A percentile compares a stretch with the other conserved stretches of the same genome.
phyloP scores from a whole-genome alignment of 1,140 invertebrate species.

The Pseudomyrmex sp. region DNA sequence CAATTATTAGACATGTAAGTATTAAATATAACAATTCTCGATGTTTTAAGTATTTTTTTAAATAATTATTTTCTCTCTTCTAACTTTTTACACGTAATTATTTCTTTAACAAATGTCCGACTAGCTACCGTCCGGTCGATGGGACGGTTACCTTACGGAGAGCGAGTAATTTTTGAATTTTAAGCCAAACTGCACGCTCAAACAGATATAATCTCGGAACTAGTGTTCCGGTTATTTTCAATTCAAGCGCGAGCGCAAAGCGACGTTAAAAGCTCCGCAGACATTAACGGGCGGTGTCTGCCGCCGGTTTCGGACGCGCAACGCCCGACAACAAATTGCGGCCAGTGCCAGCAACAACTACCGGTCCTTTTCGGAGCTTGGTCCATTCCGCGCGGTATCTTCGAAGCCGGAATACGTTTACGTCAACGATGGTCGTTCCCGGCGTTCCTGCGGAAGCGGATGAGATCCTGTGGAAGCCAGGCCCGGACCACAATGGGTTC shows the following conservation, averaged over 20 bases:
- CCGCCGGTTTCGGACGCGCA: neutral
- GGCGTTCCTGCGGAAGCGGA: conserved; percentile 60
- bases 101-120: too few species aligned
- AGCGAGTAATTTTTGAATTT: too few species aligned
- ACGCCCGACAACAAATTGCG: conserved; percentile 10
- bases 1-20: too few species aligned
- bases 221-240: too few species aligned
- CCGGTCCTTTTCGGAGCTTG: conserved; percentile 21
- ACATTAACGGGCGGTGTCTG: conserved; percentile 4
- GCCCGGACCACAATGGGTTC: conserved; percentile 61
- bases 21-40: too few species aligned
- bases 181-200: too few species aligned
- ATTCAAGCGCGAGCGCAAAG: neutral
- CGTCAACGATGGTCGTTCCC: conserved; percentile 49
- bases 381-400: conserved; percentile 46
- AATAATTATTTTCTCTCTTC: too few species aligned
- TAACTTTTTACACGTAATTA: too few species aligned
- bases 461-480: conserved; percentile 56
- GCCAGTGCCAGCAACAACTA: conserved; percentile 12
- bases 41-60: too few species aligned
- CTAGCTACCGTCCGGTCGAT: too few species aligned
- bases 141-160: too few species aligned
- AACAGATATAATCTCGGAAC: too few species aligned
- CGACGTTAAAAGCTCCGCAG: conserved; percentile 63
- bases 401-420: conserved; percentile 56